Percentiles rank a stretch among this genome's conserved stretches.
phyloP scores from a whole-genome alignment of 2,113 vertebrate species.

The Ictidomys tridecemlineatus region DNA sequence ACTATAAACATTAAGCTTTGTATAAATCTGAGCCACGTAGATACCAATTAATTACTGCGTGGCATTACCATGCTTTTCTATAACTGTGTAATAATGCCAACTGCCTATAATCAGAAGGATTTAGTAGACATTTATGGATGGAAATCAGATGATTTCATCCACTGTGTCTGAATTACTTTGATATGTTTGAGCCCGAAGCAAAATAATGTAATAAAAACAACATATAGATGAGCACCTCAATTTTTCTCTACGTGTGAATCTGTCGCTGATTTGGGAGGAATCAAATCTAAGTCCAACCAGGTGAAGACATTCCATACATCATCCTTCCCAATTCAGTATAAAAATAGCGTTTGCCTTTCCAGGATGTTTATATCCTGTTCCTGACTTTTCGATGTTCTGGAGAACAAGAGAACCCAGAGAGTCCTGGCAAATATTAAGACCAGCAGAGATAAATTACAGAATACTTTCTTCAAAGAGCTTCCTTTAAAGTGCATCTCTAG shows the following conservation, averaged over 20 bases:
- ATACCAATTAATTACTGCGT: slow-evolving; percentile 80
- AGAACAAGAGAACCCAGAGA: slow-evolving; percentile 3
- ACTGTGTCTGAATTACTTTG: slow-evolving; percentile 79
- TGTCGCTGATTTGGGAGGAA: slow-evolving; percentile 85
- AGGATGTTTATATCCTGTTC: slow-evolving; percentile 42
- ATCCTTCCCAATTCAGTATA: slow-evolving; percentile 76
- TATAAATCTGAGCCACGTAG: slow-evolving; percentile 69
- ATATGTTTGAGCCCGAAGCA: slow-evolving; percentile 85
- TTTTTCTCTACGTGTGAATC: slow-evolving; percentile 86
- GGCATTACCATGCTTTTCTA: slow-evolving; percentile 67
- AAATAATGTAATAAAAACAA: slow-evolving; percentile 88
- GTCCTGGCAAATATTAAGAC: slow-evolving; percentile 1
- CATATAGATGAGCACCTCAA: slow-evolving; percentile 85
- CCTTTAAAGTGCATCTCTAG: slow-evolving; percentile 1
- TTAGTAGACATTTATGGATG: slow-evolving; percentile 83
- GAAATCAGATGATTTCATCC: slow-evolving; percentile 86
- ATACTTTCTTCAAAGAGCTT: slow-evolving; percentile 20
- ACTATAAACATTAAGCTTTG: slow-evolving; percentile 79
- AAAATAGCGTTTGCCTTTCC: slow-evolving; percentile 61
- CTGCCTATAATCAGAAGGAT: slow-evolving; percentile 78
- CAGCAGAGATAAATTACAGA: slow-evolving; percentile 49
- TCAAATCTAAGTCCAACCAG: slow-evolving; percentile 85
- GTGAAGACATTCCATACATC: slow-evolving; percentile 84
- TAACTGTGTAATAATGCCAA: slow-evolving; percentile 76
- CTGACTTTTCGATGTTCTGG: slow-evolving; percentile 28